Evolutionary conservation across 2,113 vertebrate species (phyloP), one percentile per base, ranked within the genome.

Genomic region (Bos taurus): DNA sequence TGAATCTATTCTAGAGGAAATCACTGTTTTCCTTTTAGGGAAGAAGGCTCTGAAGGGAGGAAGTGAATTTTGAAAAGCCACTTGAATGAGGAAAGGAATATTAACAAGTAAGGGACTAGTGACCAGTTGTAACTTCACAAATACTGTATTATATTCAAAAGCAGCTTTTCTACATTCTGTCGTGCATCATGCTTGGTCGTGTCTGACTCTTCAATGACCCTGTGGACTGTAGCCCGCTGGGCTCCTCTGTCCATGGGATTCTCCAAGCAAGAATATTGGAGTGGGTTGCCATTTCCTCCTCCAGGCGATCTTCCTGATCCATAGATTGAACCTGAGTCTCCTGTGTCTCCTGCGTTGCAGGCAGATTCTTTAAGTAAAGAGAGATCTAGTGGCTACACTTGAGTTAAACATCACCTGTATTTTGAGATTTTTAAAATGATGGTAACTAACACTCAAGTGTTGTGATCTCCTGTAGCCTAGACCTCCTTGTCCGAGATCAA

Each of bases 361-460:
- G 71, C 36, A 12, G n/a, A 43, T 12, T 74, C 36, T 74, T 40
- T 74, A 74, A 25, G 52, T 46, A 43, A 85, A 25, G 46, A 77
- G 91, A 88, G n/a, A 4, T 64, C 48, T 64, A n/a, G 21, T 86
- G 36, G 7, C 60, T 87, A 25, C 3, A 46, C 1, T 77, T 86
- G 10, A 84, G 67, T 86, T 88, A 91, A 80, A 91, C 15, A 7
- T 83, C 40, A 90, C 15, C 28, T 88, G 2, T 59, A 67, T 43
- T 95, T 94, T n/a, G 48, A 82, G n/a, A 86, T 91, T 81, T 89
- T 89, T 9, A 89, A 95, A 95, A 90, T 52, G 48, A 43, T 7
- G 23, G 57, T 52, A 78, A 62, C 48, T 89, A 56, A 90, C 13
- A 89, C 3, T 46, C 48, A 36, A 54, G 71, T 87, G 81, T 93